These are phyloP conservation scores for Pogonognathellus flavescens DNA, from an alignment of 1,140 invertebrate genomes.

Conservation along the genomic window DNA sequence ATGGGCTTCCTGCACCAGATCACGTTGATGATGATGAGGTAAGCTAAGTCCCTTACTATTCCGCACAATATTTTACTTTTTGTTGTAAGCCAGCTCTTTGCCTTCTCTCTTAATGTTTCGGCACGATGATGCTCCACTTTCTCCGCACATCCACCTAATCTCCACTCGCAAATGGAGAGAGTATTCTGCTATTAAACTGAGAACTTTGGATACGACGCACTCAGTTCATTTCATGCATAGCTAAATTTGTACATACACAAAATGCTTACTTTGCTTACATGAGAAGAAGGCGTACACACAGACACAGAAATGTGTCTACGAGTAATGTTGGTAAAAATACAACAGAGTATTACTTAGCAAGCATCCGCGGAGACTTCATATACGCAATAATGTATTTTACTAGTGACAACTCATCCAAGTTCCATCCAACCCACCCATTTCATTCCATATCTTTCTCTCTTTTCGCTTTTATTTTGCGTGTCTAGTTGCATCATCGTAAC, in stretches of 20 bases:
- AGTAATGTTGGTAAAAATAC: not conserved
- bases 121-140: conserved; percentile 10
- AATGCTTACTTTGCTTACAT: conserved; percentile 19
- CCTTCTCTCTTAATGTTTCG: conserved; percentile 16
- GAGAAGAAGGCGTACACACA: not conserved
- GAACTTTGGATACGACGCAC: not conserved
- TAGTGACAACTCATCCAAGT: not conserved
- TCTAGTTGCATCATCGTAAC: not conserved
- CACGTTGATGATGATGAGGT: conserved; percentile 56
- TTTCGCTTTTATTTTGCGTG: not conserved
- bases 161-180: conserved; percentile 24
- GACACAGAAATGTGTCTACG: conserved; percentile 10
- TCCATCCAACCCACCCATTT: conserved; percentile 19
- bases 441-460: conserved; percentile 2
- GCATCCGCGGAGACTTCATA: not conserved
- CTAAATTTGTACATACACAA: not conserved
- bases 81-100: conserved; percentile 7
- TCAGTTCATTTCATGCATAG: not conserved
- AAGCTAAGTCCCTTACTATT: conserved; percentile 40
- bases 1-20: conserved; percentile 34
- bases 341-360: conserved; percentile 7
- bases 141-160: conserved; percentile 18
- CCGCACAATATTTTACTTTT: conserved; percentile 33
- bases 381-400: not conserved
- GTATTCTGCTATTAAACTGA: conserved; percentile 28